phyloP scores from a whole-genome alignment of 2,888 invertebrate genomes.

The Hesperia comma region DNA sequence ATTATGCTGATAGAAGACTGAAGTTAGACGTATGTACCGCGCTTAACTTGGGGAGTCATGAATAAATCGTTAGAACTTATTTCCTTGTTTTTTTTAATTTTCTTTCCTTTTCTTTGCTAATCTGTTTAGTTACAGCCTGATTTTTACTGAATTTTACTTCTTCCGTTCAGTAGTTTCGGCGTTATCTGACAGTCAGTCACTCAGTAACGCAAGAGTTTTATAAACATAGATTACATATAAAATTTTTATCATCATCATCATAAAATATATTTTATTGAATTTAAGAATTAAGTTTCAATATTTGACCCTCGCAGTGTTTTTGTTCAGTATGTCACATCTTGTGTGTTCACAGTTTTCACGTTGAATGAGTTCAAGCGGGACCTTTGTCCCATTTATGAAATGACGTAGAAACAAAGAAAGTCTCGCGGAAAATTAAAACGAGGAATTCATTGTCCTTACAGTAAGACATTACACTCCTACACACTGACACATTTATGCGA shows the following conservation, averaged over 20 bases:
- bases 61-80: constrained; percentile 5
- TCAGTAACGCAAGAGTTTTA: too few relatives aligned
- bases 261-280: too few relatives aligned
- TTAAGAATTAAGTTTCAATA: background rate
- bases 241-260: too few relatives aligned
- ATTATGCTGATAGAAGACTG: constrained; percentile 28
- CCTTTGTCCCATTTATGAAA: constrained; percentile 32
- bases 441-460: constrained; percentile 20
- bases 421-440: constrained; percentile 31
- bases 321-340: background rate
- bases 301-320: background rate
- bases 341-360: constrained; percentile 16
- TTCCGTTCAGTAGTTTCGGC: too few relatives aligned
- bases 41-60: constrained; percentile 8
- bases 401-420: constrained; percentile 23
- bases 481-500: background rate
- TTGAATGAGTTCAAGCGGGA: constrained; percentile 34
- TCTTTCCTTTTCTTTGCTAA: background rate
- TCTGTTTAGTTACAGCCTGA: background rate
- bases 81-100: background rate
- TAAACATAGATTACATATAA: too few relatives aligned
- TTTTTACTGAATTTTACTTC: background rate
- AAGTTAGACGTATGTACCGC: constrained; percentile 28
- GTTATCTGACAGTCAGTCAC: too few relatives aligned
- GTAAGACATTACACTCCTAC: constrained; percentile 20